Percentiles rank a stretch among this genome's conserved stretches.
Conservation (phyloP, 1,140 invertebrate genomes). For the Phocides pigmalion region DNA sequence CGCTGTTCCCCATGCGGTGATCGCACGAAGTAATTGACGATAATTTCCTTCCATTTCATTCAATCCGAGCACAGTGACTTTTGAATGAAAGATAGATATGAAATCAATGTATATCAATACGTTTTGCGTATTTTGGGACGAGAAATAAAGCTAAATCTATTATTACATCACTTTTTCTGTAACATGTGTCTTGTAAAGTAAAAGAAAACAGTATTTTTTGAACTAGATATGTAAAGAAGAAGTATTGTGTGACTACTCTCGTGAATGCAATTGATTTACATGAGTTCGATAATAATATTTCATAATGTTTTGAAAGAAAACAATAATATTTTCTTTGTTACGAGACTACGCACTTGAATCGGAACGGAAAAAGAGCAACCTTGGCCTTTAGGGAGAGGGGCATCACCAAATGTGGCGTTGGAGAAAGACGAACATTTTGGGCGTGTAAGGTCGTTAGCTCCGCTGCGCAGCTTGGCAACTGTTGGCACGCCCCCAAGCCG, state of each 20-base stretch:
- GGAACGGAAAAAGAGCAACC: constrained; percentile 31
- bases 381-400: constrained; percentile 38
- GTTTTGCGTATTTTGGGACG: too few species aligned
- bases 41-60: neutral
- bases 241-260: too few species aligned
- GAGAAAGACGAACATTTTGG: constrained; percentile 25
- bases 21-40: neutral
- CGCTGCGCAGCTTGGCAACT: constrained; percentile 41
- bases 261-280: too few species aligned
- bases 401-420: constrained; percentile 40
- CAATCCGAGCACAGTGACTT: neutral
- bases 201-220: too few species aligned
- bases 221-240: too few species aligned
- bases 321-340: constrained; percentile 7
- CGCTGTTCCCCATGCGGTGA: neutral
- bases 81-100: too few species aligned
- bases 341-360: constrained; percentile 19
- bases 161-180: too few species aligned
- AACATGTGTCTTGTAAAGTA: too few species aligned
- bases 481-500: constrained; percentile 35
- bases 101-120: too few species aligned
- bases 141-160: too few species aligned
- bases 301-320: neutral
- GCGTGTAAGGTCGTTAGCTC: constrained; percentile 42
- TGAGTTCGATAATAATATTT: too few species aligned